Evolutionary conservation across 1,140 invertebrate species (phyloP).

Genomic region (Potamilus streckersoni): DNA sequence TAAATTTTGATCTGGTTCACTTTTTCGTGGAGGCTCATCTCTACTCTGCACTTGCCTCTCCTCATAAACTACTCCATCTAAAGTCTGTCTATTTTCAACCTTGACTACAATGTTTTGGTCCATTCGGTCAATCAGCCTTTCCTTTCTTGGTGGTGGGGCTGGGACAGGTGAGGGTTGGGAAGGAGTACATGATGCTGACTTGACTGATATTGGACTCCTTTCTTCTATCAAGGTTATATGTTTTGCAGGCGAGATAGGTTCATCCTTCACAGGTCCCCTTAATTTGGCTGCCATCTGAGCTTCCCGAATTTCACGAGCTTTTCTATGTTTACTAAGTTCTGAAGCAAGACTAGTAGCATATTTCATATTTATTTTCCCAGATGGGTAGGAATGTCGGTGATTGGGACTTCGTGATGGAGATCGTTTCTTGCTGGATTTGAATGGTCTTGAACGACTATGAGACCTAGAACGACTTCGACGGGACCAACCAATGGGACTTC

Average conservation of each 20-base stretch:
- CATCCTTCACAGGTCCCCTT: conserved; percentile 14
- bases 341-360: conserved; percentile 62
- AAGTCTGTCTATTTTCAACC: conserved; percentile 40
- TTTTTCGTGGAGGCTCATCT: background rate
- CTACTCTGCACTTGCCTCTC: background rate
- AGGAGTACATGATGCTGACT: background rate
- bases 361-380: conserved; percentile 35
- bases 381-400: conserved; percentile 6
- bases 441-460: conserved; percentile 33
- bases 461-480: conserved; percentile 40
- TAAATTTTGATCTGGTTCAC: background rate
- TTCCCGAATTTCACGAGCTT: conserved; percentile 55
- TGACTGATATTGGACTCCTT: too few species aligned
- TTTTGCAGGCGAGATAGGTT: background rate
- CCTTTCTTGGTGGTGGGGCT: conserved; percentile 25
- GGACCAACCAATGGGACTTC: conserved; percentile 42
- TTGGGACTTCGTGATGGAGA: conserved; percentile 32
- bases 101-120: conserved; percentile 51
- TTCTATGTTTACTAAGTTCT: conserved; percentile 66
- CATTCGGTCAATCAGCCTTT: conserved; percentile 21
- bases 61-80: conserved; percentile 21
- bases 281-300: conserved; percentile 19
- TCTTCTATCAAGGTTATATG: too few species aligned
- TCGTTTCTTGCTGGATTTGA: conserved; percentile 28
- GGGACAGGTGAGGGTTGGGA: conserved; percentile 19